Base-by-base conservation (phyloP, 2,797 vertebrate species). In the Chaunax sp. region DNA sequence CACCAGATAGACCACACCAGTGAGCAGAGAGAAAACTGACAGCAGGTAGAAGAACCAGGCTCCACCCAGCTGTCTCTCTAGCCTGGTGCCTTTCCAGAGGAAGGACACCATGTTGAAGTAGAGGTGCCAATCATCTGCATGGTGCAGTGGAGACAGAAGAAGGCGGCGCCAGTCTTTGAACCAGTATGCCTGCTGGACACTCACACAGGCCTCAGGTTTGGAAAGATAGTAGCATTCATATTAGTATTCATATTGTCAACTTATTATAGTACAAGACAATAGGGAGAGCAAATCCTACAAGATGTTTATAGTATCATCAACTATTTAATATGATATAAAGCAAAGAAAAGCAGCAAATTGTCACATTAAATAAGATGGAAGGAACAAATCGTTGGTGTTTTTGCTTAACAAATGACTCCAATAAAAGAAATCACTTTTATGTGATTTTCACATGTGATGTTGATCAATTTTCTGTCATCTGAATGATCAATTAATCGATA, bases 101-200 rank as follows among this genome's bases (percentile, higher is more conserved):
- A 99, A 92, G 45, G 97, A 99, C 2, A 45, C 86, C 97, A 99
- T 99, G 83, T 99, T 99, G 87, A 96, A 99, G 82, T 99, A 99
- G 16, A 99, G 94, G 56, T 99, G 98, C 94, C 91, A 95, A 30
- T 98, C 97, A 7, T 98, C 94, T 0, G 35, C 93, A 2, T 99
- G 98, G 89, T 99, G 97, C 63, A 98, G 40, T 0, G 96, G 96
- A 3, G 97, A 94, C 3, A 98, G 92, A 28, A 98, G 75, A 1
- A 99, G 85, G 38, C 97, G 95, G 1, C 87, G 89, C 97, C 97
- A 99, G 68, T 97, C 96, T 19, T 40, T 73, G 0, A 30, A 63
- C 87, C 93, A 84, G 87, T 92, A 95, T 0, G 91, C 91, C 50
- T 94, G 83, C 9, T 92, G 84, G 40, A 99, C 95, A 2, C 97